phyloP scores from a whole-genome alignment of 2,888 invertebrate species.

The Amiota mariae region DNA sequence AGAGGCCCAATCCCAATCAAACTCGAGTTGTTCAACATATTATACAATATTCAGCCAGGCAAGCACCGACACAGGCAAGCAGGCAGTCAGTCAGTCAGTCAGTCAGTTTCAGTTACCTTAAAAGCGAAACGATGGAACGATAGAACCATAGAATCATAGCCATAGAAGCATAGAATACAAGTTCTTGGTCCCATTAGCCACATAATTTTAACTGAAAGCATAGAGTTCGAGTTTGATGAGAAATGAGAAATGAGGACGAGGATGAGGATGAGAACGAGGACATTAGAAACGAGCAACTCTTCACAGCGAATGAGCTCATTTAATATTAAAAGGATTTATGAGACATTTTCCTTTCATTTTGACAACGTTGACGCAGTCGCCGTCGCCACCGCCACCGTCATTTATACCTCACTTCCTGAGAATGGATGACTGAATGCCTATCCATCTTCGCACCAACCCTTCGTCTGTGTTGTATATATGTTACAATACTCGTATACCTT shows the following conservation, averaged over 20 bases:
- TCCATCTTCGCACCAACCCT: too few relatives aligned
- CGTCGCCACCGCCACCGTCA: too few relatives aligned
- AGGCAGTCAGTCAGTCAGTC: neutral
- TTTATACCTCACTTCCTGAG: too few relatives aligned
- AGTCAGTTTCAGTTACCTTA: slow-evolving; percentile 13
- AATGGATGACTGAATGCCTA: too few relatives aligned
- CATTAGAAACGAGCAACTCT: slow-evolving; percentile 9
- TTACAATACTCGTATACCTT: too few relatives aligned
- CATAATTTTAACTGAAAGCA: slow-evolving; percentile 61
- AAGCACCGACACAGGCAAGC: neutral
- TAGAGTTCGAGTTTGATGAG: slow-evolving; percentile 47
- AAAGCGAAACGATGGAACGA: slow-evolving; percentile 30
- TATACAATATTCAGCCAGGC: too few relatives aligned
- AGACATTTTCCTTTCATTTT: slow-evolving; percentile 70
- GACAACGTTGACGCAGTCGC: slow-evolving; percentile 53
- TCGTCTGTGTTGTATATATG: too few relatives aligned
- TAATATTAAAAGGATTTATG: slow-evolving; percentile 71
- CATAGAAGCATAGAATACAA: slow-evolving; percentile 33
- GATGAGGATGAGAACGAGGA: neutral
- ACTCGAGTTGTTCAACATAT: too few relatives aligned
- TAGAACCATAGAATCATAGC: neutral
- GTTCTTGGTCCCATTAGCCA: slow-evolving; percentile 64
- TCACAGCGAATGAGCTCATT: slow-evolving; percentile 61
- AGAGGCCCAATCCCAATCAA: too few relatives aligned
- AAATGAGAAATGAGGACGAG: neutral